Base-by-base conservation (phyloP, 1,140 invertebrate species). In the Atta cephalotes region DNA sequence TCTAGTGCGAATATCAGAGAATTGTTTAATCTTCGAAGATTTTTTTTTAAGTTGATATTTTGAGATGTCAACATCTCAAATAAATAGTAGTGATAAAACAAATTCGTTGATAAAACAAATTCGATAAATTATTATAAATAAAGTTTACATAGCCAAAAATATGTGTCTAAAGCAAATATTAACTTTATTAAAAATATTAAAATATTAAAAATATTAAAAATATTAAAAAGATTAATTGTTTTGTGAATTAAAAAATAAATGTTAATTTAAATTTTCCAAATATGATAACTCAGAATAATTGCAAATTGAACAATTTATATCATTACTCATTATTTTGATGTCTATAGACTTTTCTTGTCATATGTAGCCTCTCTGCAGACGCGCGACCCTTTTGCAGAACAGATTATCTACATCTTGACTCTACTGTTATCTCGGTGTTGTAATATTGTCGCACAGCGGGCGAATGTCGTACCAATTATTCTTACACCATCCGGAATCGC, bases 381-480 rank as follows among this genome's bases (percentile, higher is more conserved):
- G 39, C 56, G 39, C 39, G 68, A 45, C 39, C 49, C 31, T 16
- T 68, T 68, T 39, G 68, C 70, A 18, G 21, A 49, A 63, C 35
- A 28, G 62, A 84, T 84, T 60, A 71, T 81, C 60, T 79, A 79
- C 31, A 80, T 70, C 70, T 84, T 25, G 80, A 62, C 39, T 74
- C 16, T 31, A n/a, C 25, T 9, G 60, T 85, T 85, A 79, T 85
- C 82, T 79, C 31, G 49, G 28, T 16, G 51, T 63, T 49, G 82
- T 68, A 85, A 79, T 56, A 85, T 56, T 62, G 71, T 79, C 51
- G 82, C 82, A 58, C 82, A 85, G 74, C 82, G 74, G 82, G 82
- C 35, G 82, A 79, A 85, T 79, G 82, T 66, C 74, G 82, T 66
- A 66, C 76, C 74, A 85, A 85, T 85, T 85, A 85, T 79, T 85